Base-by-base conservation (phyloP, 2,888 invertebrate genomes). In the Sarcophaga variegata region DNA sequence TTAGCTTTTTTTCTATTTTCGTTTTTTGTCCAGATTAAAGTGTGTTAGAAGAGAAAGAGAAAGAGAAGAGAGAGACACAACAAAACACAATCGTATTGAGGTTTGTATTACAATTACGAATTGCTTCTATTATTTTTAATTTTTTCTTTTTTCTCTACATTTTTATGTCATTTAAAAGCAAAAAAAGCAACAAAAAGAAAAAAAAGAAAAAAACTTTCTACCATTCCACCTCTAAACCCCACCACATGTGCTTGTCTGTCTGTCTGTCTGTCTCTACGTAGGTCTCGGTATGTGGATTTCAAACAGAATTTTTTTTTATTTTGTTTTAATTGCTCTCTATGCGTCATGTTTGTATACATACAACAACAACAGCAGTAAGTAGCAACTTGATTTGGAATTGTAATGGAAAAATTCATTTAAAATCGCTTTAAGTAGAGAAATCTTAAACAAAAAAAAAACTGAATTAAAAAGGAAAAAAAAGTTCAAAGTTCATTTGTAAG, bases 61-160 rank as follows among this genome's bases (percentile, higher is more conserved):
- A 22, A 22, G 22, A 22, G n/a, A 22, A 22, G 1, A 22, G 22
- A 54, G 62, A 62, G 10, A 37, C 37, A 10, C 37, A 37, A 37
- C 37, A 62, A 1, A 20, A 20, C 20, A n/a, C n/a, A 17, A 20
- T 62, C 6, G 20, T 20, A 77, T 77, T 77, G 59, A 74, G 80
- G 72, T 81, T 74, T 81, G 60, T 81, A 81, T 72, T 66, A 80
- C 80, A 80, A 80, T 81, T 66, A 81, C 72, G 66, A 74, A 11
- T 74, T 74, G 74, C 45, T 67, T 67, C 37, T 60, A 22, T 47
- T 69, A n/a, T 62, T 77, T 22, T 54, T 62, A 45, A n/a, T 14
- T 60, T 63, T 54, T 49, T n/a, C n/a, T n/a, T n/a, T 37, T 22
- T 8, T 54, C 70, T 69, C 60, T 5, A 64, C 27, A 45, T 60